A percentile compares a stretch with the other conserved stretches of the same genome.
phyloP scores from a whole-genome alignment of 2,113 vertebrate species.

The Setophaga coronata region DNA sequence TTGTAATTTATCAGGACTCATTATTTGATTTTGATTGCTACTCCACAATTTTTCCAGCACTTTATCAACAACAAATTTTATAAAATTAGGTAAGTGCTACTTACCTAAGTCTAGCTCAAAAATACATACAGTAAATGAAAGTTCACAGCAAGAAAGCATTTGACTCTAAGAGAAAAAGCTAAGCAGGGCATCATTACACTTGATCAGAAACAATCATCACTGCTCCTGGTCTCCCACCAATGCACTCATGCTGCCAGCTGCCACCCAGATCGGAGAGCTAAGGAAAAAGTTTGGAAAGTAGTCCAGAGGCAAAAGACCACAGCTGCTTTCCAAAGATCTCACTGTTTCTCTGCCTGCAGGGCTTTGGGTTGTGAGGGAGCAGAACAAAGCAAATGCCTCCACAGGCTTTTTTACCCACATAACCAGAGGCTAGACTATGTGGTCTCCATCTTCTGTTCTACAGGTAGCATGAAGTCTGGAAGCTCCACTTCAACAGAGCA shows the following conservation, averaged over 20 bases:
- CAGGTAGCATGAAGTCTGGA: not conserved
- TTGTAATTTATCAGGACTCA: not conserved
- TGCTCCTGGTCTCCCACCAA: not conserved
- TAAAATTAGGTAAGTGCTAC: not conserved
- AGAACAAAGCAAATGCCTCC: not conserved
- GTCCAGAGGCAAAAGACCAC: not conserved
- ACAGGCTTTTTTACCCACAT: not conserved
- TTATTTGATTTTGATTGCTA: not conserved
- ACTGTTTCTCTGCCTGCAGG: not conserved
- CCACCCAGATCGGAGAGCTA: not conserved
- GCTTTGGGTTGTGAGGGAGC: rapidly evolving
- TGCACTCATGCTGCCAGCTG: not conserved
- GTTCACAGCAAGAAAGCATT: not conserved
- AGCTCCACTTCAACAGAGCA: not conserved
- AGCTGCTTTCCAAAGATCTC: not conserved
- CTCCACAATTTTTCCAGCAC: not conserved
- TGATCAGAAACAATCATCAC: not conserved
- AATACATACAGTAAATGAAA: not conserved
- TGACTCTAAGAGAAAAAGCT: not conserved
- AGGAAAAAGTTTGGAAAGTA: not conserved
- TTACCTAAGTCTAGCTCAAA: not conserved
- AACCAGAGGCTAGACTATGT: not conserved
- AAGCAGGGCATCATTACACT: not conserved
- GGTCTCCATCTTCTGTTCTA: not conserved
- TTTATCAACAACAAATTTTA: not conserved